These are phyloP conservation scores for Stratiomys singularior DNA, from an alignment of 2,888 invertebrate species.

Conservation along the genomic window DNA sequence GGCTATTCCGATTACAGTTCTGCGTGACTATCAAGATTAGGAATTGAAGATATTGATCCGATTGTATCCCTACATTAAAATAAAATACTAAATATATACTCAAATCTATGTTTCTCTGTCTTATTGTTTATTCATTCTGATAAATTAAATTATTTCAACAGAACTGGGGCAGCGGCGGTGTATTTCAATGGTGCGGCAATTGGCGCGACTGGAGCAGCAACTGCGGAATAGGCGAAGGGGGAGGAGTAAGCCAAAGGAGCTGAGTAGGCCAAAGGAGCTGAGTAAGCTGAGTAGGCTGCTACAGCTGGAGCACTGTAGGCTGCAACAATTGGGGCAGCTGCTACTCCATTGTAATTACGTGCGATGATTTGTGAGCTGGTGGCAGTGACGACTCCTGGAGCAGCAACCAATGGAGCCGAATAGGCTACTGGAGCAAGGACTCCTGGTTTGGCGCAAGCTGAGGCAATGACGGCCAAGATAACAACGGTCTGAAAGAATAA, in stretches of 20 bases:
- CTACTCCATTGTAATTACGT: constrained; percentile 71
- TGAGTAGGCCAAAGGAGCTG: constrained; percentile 35
- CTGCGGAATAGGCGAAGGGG: constrained; percentile 47
- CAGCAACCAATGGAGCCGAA: constrained; percentile 56
- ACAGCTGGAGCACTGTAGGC: constrained; percentile 36
- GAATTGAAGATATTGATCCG: no score
- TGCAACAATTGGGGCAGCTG: constrained; percentile 62
- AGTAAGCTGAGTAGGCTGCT: constrained; percentile 33
- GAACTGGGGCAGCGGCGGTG: constrained; percentile 61
- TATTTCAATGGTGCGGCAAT: constrained; percentile 48
- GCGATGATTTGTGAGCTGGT: constrained; percentile 74
- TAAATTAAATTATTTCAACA: constrained; percentile 50
- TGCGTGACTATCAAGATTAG: no score
- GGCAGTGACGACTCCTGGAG: constrained; percentile 70
- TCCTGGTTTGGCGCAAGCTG: constrained; percentile 52
- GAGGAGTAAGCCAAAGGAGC: constrained; percentile 41
- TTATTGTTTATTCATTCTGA: not conserved
- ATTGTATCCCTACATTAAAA: no score
- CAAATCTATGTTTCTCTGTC: no score
- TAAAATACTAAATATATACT: no score
- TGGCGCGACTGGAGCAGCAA: constrained; percentile 25
- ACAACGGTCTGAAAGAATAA: constrained; percentile 10
- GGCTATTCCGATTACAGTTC: no score
- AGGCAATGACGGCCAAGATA: constrained; percentile 50
- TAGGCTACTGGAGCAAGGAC: constrained; percentile 55